A percentile compares a stretch with the other conserved stretches of the same genome.
phyloP scores from a whole-genome alignment of 2,113 vertebrate species.

The Epinephelus lanceolatus region DNA sequence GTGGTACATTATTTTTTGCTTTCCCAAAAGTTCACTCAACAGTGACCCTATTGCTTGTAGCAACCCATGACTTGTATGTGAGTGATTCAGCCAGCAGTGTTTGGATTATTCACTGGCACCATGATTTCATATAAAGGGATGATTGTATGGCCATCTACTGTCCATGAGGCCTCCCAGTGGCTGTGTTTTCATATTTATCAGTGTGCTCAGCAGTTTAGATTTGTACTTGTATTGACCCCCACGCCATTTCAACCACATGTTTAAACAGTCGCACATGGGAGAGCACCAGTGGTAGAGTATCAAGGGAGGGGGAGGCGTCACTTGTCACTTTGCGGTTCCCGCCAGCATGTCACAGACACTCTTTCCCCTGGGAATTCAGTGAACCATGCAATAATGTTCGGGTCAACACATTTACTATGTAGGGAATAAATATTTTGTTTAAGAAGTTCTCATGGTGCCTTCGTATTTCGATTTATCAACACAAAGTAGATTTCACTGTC shows the following conservation, averaged over 20 bases:
- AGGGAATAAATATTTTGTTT: constrained; percentile 22
- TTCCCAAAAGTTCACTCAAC: not conserved
- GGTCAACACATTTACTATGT: constrained; percentile 61
- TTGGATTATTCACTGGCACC: not conserved
- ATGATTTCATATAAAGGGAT: not conserved
- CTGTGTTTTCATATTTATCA: constrained; percentile 62
- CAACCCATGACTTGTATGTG: not conserved
- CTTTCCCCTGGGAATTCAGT: constrained; percentile 68
- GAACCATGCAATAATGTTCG: constrained; percentile 61
- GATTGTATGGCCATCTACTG: not conserved
- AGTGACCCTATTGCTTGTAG: not conserved
- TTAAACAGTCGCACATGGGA: constrained; percentile 72
- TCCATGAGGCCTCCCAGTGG: not conserved
- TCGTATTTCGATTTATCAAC: not conserved
- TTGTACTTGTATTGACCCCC: constrained; percentile 58
- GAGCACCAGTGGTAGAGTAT: constrained; percentile 54
- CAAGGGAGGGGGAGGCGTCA: constrained; percentile 64
- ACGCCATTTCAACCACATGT: constrained; percentile 66
- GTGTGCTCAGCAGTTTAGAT: constrained; percentile 59
- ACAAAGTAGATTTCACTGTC: not conserved
- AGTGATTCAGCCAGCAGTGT: constrained; percentile 12
- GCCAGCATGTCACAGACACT: constrained; percentile 76
- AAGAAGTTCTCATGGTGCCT: not conserved
- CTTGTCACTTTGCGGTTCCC: constrained; percentile 79
- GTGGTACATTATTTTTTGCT: not conserved